These are phyloP conservation scores for Mesitornis unicolor DNA, from an alignment of 2,113 vertebrate genomes.

Conservation along the genomic window DNA sequence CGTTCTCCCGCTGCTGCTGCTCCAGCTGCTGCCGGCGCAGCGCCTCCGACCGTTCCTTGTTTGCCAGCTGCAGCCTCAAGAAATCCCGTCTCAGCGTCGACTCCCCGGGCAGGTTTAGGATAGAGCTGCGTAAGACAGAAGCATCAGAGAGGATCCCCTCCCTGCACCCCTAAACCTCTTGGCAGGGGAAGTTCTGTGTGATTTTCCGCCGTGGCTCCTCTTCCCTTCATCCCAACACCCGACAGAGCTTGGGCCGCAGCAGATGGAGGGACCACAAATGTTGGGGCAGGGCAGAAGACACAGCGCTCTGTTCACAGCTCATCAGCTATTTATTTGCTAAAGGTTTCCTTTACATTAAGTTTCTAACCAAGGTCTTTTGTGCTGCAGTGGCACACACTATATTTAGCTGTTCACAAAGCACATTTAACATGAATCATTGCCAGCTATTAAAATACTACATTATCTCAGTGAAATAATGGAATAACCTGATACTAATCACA, in stretches of 20 bases:
- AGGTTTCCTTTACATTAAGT: background rate
- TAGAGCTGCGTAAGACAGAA: constrained; percentile 78
- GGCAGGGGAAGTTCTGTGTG: rapidly evolving
- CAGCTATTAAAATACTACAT: constrained; percentile 54
- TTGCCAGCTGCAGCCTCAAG: constrained; percentile 93
- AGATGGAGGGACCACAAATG: background rate
- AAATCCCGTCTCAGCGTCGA: constrained; percentile 94
- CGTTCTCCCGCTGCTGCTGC: constrained; percentile 94
- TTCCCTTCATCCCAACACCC: rapidly evolving
- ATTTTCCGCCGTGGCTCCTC: rapidly evolving
- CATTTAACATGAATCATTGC: constrained; percentile 30
- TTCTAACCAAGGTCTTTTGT: background rate
- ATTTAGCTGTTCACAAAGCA: constrained; percentile 54
- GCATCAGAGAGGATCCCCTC: background rate
- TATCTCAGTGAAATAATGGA: constrained; percentile 48
- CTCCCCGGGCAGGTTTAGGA: constrained; percentile 95
- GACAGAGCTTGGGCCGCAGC: rapidly evolving
- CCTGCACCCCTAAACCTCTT: background rate
- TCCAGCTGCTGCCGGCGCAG: constrained; percentile 95
- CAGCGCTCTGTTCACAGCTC: background rate
- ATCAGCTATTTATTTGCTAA: background rate
- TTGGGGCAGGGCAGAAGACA: background rate
- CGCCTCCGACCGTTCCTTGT: constrained; percentile 95
- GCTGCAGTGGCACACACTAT: constrained; percentile 28
- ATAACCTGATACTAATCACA: constrained; percentile 49